These are phyloP conservation scores for Camelus dromedarius DNA, from an alignment of 2,113 vertebrate genomes.

Conservation along the genomic window DNA sequence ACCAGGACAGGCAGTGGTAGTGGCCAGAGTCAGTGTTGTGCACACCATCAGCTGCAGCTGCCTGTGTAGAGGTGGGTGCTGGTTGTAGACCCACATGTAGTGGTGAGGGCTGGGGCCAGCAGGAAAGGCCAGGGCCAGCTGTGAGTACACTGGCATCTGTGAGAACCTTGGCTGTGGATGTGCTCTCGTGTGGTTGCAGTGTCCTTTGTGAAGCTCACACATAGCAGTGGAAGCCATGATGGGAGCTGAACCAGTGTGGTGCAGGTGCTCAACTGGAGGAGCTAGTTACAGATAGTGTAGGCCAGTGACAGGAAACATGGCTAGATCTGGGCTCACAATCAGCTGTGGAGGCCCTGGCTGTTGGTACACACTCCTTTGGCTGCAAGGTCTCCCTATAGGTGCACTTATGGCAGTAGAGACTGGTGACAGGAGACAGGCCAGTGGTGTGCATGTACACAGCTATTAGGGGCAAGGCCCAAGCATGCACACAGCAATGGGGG, in stretches of 20 bases:
- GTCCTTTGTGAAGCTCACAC: background rate
- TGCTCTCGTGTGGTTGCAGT: background rate
- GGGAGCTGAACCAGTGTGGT: background rate
- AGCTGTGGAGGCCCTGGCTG: background rate
- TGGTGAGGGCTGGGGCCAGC: background rate
- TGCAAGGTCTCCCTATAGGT: background rate
- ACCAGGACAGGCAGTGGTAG: background rate
- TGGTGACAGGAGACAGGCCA: background rate
- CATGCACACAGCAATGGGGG: background rate
- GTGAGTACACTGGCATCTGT: background rate
- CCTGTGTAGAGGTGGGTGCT: background rate
- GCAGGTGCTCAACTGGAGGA: background rate
- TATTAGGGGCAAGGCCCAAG: background rate
- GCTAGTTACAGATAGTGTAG: background rate
- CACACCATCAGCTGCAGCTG: background rate
- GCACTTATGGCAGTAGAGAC: background rate
- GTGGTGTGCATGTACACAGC: background rate
- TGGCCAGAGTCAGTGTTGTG: background rate
- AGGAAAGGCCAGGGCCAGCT: background rate
- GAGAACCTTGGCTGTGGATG: accelerated
- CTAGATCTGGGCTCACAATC: too few species aligned
- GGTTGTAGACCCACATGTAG: background rate
- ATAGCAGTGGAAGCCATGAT: background rate
- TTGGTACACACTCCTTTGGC: background rate
- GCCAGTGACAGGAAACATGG: background rate